Conservation (phyloP, 2,797 vertebrate genomes). For the Sebastes umbrosus region DNA sequence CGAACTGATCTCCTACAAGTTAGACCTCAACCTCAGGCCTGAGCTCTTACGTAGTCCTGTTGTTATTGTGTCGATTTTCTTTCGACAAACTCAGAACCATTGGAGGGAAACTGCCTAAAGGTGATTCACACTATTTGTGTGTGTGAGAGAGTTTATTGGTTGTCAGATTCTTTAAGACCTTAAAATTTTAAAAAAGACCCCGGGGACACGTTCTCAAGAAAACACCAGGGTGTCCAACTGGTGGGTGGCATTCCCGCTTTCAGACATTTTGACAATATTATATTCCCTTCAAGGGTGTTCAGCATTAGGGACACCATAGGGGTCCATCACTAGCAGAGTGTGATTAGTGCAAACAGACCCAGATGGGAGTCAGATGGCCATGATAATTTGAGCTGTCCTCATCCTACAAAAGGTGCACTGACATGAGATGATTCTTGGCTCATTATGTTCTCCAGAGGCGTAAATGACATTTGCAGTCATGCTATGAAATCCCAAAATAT, state of each 20-base stretch:
- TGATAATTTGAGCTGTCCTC: conserved; percentile 52
- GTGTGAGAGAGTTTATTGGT: not conserved
- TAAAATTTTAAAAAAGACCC: conserved; percentile 42
- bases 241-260: conserved; percentile 31
- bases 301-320: conserved; percentile 31
- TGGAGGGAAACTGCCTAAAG: conserved; percentile 19
- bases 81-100: not conserved
- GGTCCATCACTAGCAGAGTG: conserved; percentile 26
- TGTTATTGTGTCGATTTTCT: not conserved
- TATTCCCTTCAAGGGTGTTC: conserved; percentile 16
- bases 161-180: conserved; percentile 17
- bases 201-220: conserved; percentile 33
- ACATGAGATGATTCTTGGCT: conserved; percentile 43
- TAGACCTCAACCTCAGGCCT: not conserved
- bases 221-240: conserved; percentile 29
- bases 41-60: not conserved
- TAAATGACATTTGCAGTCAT: conserved; percentile 41
- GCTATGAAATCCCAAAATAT: conserved; percentile 41
- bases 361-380: conserved; percentile 62
- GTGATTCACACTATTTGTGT: not conserved
- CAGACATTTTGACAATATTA: conserved; percentile 24
- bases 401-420: conserved; percentile 26
- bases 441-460: conserved; percentile 26
- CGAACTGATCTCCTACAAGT: not conserved
- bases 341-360: conserved; percentile 46